phyloP scores from a whole-genome alignment of 2,888 invertebrate genomes.

The Pristionchus japonicus region DNA sequence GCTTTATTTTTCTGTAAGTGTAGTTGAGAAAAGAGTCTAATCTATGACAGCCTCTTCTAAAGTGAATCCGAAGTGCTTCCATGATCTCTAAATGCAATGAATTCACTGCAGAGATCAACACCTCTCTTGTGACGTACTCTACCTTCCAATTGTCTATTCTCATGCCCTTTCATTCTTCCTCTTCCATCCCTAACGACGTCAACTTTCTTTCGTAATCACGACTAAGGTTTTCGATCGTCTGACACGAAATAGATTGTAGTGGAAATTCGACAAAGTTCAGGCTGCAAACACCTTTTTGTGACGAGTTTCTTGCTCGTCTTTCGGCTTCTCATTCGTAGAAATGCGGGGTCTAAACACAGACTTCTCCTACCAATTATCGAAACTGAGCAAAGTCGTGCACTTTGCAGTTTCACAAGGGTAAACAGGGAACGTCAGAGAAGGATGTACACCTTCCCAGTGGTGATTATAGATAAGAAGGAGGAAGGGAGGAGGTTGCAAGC shows the following conservation, averaged over 20 bases:
- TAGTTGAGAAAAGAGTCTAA: not conserved
- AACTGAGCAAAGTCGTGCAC: not conserved
- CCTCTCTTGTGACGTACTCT: not conserved
- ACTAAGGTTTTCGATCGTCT: not conserved
- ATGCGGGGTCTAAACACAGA: not conserved
- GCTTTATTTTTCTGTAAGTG: not conserved
- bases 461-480: not conserved
- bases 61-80: not conserved
- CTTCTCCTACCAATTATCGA: not conserved
- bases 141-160: not conserved
- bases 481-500: not conserved
- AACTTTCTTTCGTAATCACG: constrained; percentile 4
- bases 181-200: not conserved
- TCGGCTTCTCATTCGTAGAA: not conserved
- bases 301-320: not conserved
- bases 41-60: not conserved
- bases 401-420: not conserved
- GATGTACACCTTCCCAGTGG: not conserved
- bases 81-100: not conserved
- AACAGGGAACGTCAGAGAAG: constrained; percentile 1
- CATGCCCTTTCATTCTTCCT: constrained; percentile 3
- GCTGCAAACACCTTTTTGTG: constrained; percentile 28
- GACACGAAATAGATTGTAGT: not conserved
- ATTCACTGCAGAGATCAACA: not conserved
- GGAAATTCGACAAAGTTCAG: not conserved